Evolutionary conservation across 2,113 vertebrate species (phyloP).

Genomic region (Leiothrix lutea): DNA sequence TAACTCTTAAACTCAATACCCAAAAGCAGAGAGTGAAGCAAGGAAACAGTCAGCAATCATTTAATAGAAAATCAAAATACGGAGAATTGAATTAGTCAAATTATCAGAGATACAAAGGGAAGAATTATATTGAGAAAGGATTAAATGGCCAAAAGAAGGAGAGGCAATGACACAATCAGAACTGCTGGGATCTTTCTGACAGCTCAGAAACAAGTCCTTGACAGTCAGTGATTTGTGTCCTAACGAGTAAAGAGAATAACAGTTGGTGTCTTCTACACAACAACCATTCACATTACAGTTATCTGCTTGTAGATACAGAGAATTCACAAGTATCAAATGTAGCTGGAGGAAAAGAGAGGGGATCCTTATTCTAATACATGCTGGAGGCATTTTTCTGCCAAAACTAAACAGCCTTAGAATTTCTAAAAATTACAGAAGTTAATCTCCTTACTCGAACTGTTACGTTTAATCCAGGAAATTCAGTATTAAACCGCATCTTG

Average conservation of each 20-base stretch:
- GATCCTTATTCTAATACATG: background rate
- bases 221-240: background rate
- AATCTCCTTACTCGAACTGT: background rate
- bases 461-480: background rate
- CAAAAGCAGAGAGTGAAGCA: background rate
- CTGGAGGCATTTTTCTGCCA: background rate
- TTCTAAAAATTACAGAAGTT: background rate
- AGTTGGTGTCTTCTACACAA: background rate
- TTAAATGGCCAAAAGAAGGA: background rate
- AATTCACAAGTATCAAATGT: background rate
- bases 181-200: background rate
- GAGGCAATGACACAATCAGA: background rate
- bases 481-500: background rate
- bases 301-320: background rate
- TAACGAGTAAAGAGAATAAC: background rate
- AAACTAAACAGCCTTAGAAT: background rate
- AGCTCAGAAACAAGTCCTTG: background rate
- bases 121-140: background rate
- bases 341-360: background rate
- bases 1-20: background rate
- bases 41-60: background rate
- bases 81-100: background rate
- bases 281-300: background rate
- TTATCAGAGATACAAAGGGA: background rate
- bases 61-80: background rate